phyloP scores from a whole-genome alignment of 2,113 vertebrate genomes.

The Larimichthys crocea region DNA sequence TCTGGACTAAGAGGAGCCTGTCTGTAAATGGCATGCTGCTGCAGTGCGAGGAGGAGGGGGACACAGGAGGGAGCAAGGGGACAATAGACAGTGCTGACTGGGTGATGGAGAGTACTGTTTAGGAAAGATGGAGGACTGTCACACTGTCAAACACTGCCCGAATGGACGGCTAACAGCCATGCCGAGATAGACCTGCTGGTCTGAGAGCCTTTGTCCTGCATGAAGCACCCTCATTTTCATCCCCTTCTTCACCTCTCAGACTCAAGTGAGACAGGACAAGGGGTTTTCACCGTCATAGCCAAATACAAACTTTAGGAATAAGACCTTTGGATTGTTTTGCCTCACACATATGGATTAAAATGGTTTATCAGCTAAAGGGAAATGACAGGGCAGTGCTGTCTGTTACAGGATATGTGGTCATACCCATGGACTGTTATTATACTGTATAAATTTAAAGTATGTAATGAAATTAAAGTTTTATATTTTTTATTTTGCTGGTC shows the following conservation, averaged over 20 bases:
- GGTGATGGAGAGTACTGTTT: slow-evolving; percentile 98
- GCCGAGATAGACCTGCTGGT: slow-evolving; percentile 35
- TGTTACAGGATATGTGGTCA: background rate
- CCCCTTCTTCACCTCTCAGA: slow-evolving; percentile 2
- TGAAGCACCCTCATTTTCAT: slow-evolving; percentile 33
- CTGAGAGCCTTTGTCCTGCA: slow-evolving; percentile 42
- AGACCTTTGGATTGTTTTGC: slow-evolving; percentile 18
- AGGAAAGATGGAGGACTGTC: slow-evolving; percentile 58
- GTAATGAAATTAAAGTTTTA: slow-evolving; percentile 67
- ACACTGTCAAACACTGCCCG: slow-evolving; percentile 31
- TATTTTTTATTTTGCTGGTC: slow-evolving; percentile 72
- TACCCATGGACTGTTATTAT: slow-evolving; percentile 21
- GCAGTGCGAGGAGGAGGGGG: slow-evolving; percentile 89
- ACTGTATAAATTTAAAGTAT: slow-evolving; percentile 76
- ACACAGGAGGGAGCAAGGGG: slow-evolving; percentile 86
- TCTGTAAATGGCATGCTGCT: slow-evolving; percentile 94
- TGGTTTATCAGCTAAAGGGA: background rate
- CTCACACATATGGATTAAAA: slow-evolving; percentile 12
- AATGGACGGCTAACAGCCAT: background rate
- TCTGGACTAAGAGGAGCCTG: slow-evolving; percentile 96
- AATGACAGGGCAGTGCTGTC: background rate
- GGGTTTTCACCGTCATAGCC: slow-evolving; percentile 25
- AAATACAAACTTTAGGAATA: slow-evolving; percentile 19
- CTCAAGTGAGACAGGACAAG: background rate
- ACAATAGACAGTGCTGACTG: slow-evolving; percentile 90